Base-by-base conservation (phyloP, 2,888 invertebrate genomes). In the Cataglyphis albicans region DNA sequence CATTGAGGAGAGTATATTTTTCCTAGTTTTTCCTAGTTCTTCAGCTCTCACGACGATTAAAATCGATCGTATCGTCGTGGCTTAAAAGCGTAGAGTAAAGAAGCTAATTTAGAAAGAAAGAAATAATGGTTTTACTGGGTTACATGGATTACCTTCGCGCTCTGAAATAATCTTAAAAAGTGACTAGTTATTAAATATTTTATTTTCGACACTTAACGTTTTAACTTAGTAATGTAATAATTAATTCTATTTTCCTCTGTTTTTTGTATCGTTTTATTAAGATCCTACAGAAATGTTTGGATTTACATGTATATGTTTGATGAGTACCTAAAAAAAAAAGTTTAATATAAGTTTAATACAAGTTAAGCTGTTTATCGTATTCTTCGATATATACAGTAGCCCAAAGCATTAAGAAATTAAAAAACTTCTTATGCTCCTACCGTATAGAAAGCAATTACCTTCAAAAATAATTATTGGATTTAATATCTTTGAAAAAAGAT, bases 111-210 rank as follows among this genome's bases (percentile, higher is more conserved):
- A 80, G 70, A 44, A 68, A 70, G 44, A 68, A 68, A 32, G 25
- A 70, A 70, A 70, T 80, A 80, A 70, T 44, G 48, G 35, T 44
- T 48, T 61, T 57, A 67, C 35, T 70, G 25, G 59, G 21, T 70
- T 21, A 21, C 70, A 25, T 25, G 70, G 70, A 80, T 80, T 80
- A 80, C 25, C 32, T 9, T 70, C 32, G 44, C 44, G 18, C 44
- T 78, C 44, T 44, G 25, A 70, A 80, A 44, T 80, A 80, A 80
- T 80, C 78, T 70, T 44, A 59, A 80, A 80, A 70, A 70, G 48
- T 38, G 44, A 59, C 25, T 35, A 4, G 44, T 35, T 44, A n/a
- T 80, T 80, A 35, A 70, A 59, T 70, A 80, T 80, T 80, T 44
- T 12, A 59, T 59, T 70, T 41, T 65, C 55, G 55, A 29, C 7